These are phyloP conservation scores for Coelinius sp. DNA, from an alignment of 2,888 invertebrate species.

Conservation along the genomic window DNA sequence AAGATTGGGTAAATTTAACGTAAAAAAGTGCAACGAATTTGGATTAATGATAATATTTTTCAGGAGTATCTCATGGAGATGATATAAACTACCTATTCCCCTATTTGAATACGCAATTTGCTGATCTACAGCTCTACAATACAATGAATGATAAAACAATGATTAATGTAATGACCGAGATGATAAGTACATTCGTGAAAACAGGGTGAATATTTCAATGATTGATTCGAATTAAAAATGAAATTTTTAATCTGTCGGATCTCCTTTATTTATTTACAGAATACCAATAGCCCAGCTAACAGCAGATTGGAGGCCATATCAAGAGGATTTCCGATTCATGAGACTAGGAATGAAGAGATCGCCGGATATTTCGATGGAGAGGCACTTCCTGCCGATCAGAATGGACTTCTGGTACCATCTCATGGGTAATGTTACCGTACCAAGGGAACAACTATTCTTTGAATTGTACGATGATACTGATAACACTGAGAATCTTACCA, in stretches of 20 bases:
- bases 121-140: constrained; percentile 48
- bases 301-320: constrained; percentile 59
- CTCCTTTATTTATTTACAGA: constrained; percentile 52
- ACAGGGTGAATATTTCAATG: constrained; percentile 55
- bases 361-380: constrained; percentile 52
- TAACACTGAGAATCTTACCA: background rate
- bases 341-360: constrained; percentile 53
- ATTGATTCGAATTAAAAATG: background rate
- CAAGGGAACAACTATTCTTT: constrained; percentile 42
- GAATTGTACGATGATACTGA: constrained; percentile 4
- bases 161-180: constrained; percentile 60
- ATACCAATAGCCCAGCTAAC: constrained; percentile 54
- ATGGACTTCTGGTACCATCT: constrained; percentile 62
- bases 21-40: background rate
- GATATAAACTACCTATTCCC: constrained; percentile 63
- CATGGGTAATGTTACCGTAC: constrained; percentile 48
- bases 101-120: constrained; percentile 44
- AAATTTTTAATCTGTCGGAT: constrained; percentile 25
- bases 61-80: constrained; percentile 58
- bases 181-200: constrained; percentile 58
- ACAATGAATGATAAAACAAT: constrained; percentile 55
- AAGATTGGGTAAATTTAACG: constrained; percentile 52
- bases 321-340: constrained; percentile 53
- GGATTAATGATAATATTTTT: background rate
- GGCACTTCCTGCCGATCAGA: constrained; percentile 52